phyloP scores from a whole-genome alignment of 2,888 invertebrate species.

The Vandiemenella viatica region DNA sequence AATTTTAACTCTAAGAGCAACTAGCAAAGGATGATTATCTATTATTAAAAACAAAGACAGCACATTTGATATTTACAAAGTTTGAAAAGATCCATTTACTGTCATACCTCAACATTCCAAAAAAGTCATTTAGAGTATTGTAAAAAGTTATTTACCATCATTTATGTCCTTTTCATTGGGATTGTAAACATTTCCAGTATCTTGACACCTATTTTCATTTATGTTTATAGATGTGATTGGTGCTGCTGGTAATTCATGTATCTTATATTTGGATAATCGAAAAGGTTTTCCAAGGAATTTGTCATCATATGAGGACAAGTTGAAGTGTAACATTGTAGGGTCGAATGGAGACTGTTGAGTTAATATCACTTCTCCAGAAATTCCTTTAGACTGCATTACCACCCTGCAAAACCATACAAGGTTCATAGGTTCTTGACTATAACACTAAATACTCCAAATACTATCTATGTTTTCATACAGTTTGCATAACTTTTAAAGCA shows the following conservation, averaged over 20 bases:
- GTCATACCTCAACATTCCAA: background rate
- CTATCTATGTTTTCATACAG: no score
- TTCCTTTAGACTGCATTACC: conserved; percentile 58
- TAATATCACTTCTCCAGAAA: conserved; percentile 63
- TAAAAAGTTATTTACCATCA: conserved; percentile 5
- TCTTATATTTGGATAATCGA: conserved; percentile 34
- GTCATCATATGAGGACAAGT: conserved; percentile 19
- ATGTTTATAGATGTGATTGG: conserved; percentile 31
- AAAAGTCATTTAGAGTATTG: background rate
- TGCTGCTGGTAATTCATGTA: conserved; percentile 53
- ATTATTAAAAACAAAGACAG: no score
- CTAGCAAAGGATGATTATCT: no score
- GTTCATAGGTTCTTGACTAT: no score
- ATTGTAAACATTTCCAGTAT: conserved; percentile 59
- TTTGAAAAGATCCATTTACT: background rate
- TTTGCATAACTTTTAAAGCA: no score
- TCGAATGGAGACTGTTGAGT: conserved; percentile 69
- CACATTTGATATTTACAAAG: no score
- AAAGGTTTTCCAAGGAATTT: background rate
- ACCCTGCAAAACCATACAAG: conserved; percentile 45
- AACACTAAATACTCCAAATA: no score
- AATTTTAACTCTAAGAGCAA: no score
- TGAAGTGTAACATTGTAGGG: conserved; percentile 62
- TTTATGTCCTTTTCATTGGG: conserved; percentile 36
- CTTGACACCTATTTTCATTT: background rate